Base-by-base conservation (phyloP, 2,113 vertebrate species). In the Miniopterus natalensis region DNA sequence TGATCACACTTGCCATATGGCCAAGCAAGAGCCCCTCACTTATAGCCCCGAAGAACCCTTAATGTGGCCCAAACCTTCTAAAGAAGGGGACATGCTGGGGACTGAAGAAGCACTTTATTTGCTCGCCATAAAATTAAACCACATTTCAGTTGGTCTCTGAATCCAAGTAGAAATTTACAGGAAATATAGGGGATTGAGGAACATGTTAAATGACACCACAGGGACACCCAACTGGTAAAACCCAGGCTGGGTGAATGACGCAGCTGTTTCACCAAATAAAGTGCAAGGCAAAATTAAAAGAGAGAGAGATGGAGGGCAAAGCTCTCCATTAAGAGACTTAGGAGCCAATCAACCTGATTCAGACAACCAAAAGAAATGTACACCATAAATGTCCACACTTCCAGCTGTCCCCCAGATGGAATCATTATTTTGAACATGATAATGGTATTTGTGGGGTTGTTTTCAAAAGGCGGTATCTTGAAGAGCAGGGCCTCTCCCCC, bases 141-240 rank as follows among this genome's bases (percentile, higher is more conserved):
- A 45, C 65, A 36, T 21, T 55, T 23, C 12, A 3, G 8, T 47
- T 45, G 53, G 20, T 53, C 53, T 79, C 81, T 47, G 73, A 86
- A 85, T 73, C 81, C 65, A 63, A 12, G n/a, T 18, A 23, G n/a
- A 86, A 85, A 91, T 20, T 71, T 42, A n/a, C 42, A 66, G 89
- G 59, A 75, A 71, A 27, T 45, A 59, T 1, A 8, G 49, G 66
- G 25, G 31, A 42, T 11, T 0, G 59, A 49, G 42, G 68, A 8
- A n/a, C 51, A 6, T 2, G 31, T 18, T 14, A 40, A 66, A 42
- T 6, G 31, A 57, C 65, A 49, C 40, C 40, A 27, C 2, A 12
- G 29, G 49, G 80, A 78, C n/a, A 29, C 14, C 36, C 49, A 61
- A 0, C 29, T 1, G 2, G 29, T 17, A 49, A 49, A 49, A 71